Conservation (phyloP, 2,888 invertebrate genomes). For the Bunonema sp. region DNA sequence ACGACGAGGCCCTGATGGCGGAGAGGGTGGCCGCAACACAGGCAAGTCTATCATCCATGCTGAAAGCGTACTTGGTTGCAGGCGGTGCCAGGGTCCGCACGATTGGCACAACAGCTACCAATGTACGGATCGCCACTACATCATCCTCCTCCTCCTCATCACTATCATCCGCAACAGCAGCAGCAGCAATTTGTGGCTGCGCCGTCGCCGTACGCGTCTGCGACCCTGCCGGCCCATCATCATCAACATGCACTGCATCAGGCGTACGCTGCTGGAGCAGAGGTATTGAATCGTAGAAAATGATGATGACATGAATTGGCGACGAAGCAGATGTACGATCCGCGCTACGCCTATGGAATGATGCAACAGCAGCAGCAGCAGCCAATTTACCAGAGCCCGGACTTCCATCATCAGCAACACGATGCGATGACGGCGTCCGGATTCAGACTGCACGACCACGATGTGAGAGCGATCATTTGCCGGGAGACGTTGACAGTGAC, state of each 20-base stretch:
- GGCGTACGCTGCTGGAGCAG: background rate
- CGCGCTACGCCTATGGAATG: background rate
- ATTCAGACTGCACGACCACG: conserved; percentile 17
- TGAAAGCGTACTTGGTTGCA: too few relatives aligned
- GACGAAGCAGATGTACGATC: background rate
- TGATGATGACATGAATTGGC: background rate
- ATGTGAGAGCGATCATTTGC: conserved; percentile 6
- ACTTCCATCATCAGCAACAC: background rate
- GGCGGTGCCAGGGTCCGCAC: conserved; percentile 5
- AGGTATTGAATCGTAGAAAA: background rate
- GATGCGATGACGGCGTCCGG: conserved; percentile 1
- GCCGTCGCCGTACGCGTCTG: background rate
- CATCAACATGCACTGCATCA: background rate
- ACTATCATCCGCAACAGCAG: conserved; percentile 2
- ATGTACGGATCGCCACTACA: conserved; percentile 4
- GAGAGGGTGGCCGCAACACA: too few relatives aligned
- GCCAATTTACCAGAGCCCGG: background rate
- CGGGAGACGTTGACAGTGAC: too few relatives aligned
- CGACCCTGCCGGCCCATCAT: background rate
- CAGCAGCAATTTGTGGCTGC: conserved; percentile 6
- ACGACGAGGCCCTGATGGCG: too few relatives aligned
- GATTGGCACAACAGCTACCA: conserved; percentile 3
- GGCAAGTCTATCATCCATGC: too few relatives aligned
- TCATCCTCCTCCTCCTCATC: background rate
- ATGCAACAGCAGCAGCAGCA: conserved; percentile 1